Base-by-base conservation (phyloP, 2,797 vertebrate genomes). In the Telmatherina bonti region DNA sequence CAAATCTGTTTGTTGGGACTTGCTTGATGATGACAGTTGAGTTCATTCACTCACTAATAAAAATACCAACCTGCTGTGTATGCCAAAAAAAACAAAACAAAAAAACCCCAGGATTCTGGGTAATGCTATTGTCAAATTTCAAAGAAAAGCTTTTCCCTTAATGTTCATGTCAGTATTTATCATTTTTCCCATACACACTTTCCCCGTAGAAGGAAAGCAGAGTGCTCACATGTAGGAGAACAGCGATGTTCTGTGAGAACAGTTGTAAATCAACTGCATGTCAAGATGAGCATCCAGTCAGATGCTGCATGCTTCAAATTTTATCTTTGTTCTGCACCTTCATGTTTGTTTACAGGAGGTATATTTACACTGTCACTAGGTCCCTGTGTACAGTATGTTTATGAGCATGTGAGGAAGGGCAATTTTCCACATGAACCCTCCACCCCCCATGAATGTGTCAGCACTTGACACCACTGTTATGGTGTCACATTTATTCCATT, bases 341-440 rank as follows among this genome's bases (percentile, higher is more conserved):
- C 56, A 52, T 38, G n/a, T 24, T 10, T 67, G 15, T 33, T 57
- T 24, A 35, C 38, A 7, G 13, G 41, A 33, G 36, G n/a, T 26
- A 20, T 41, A 49, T 27, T 29, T 30, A 29, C 16, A 15, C 26
- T 52, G 18, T 54, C n/a, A 54, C 60, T 61, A 71, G 70, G 53
- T n/a, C 12, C 1, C 15, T 57, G 9, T 59, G 38, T 51, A 51
- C 49, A 51, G 49, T 24, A 43, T 59, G 49, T 54, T 31, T 27
- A 30, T 11, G 8, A 3, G 47, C 11, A n/a, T 38, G 65, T 26
- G 57, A 53, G 76, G 35, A 38, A 0, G 29, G 41, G 8, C 33
- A 26, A 53, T 65, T 86, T 85, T 88, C 81, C 78, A 74, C 8
- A 5, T 45, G 15, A 51, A 11, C 52, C 18, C 33, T 58, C 12